These are phyloP conservation scores for Falco columbarius DNA, from an alignment of 2,797 vertebrate species.

Conservation along the genomic window DNA sequence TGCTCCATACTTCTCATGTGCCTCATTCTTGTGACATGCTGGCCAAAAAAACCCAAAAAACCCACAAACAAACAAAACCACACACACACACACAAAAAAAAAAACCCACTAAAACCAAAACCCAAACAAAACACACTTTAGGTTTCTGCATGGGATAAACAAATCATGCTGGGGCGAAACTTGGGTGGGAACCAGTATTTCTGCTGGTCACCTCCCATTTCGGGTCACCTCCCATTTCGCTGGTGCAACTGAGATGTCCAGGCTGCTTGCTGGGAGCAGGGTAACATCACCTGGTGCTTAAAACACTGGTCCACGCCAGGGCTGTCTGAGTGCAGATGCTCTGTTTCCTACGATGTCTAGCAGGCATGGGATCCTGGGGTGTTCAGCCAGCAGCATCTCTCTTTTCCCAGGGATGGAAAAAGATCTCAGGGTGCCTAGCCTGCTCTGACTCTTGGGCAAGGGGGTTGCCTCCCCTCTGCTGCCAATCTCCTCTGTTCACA, in stretches of 20 bases:
- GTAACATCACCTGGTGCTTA: not conserved
- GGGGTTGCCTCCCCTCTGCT: no score
- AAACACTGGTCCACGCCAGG: rapidly evolving
- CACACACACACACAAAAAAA: no score
- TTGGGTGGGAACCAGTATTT: not conserved
- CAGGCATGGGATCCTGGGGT: not conserved
- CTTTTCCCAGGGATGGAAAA: not conserved
- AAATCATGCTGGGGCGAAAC: not conserved
- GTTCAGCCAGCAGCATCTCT: not conserved
- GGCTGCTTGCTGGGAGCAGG: not conserved
- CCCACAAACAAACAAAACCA: no score
- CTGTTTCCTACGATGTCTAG: rapidly evolving
- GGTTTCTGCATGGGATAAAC: not conserved
- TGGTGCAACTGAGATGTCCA: no score
- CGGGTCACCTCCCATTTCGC: not conserved
- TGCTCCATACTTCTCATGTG: not conserved
- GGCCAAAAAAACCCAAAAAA: no score
- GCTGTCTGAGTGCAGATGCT: not conserved
- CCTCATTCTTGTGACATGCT: rapidly evolving
- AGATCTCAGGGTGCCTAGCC: not conserved
- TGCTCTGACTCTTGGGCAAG: not conserved
- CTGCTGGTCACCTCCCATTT: not conserved
- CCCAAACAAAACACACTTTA: not conserved
- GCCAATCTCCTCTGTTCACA: rapidly evolving
- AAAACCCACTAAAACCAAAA: no score